Percentiles rank a stretch among this genome's conserved stretches.
Evolutionary conservation across 2,797 vertebrate genomes (phyloP).

Genomic region (Rhinatrema bivittatum): DNA sequence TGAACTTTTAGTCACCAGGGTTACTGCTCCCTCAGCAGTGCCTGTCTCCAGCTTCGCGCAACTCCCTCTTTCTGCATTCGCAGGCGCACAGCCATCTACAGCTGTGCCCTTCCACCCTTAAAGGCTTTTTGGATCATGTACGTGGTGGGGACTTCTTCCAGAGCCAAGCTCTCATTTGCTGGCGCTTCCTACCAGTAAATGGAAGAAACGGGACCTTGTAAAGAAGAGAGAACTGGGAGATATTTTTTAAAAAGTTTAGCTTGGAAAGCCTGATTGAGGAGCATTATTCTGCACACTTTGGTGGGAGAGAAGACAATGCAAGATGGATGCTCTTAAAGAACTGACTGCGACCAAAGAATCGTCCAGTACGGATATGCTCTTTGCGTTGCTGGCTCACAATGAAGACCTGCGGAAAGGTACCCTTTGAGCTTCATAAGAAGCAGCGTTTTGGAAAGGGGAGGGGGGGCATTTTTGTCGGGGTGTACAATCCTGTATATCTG

Average conservation of each 20-base stretch:
- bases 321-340: conserved; percentile 62
- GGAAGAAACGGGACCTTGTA: neutral
- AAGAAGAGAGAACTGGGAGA: neutral
- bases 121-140: neutral
- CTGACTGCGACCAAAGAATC: conserved; percentile 51
- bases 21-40: conserved; percentile 43
- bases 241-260: neutral
- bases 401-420: conserved; percentile 70
- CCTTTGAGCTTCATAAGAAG: neutral
- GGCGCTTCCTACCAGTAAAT: neutral
- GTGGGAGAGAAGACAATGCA: conserved; percentile 34
- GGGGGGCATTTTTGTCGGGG: neutral
- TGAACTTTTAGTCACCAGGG: conserved; percentile 35
- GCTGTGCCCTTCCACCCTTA: neutral
- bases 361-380: conserved; percentile 59
- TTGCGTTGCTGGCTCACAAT: conserved; percentile 65
- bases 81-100: neutral
- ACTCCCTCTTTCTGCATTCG: conserved; percentile 1
- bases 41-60: conserved; percentile 10
- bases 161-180: neutral
- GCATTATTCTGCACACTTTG: neutral
- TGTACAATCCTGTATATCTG: no score
- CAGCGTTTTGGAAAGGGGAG: neutral
- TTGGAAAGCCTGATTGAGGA: neutral
- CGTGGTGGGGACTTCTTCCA: no score